These are phyloP conservation scores for Naso thynnoides DNA, from an alignment of 2,797 vertebrate species.

Conservation along the genomic window DNA sequence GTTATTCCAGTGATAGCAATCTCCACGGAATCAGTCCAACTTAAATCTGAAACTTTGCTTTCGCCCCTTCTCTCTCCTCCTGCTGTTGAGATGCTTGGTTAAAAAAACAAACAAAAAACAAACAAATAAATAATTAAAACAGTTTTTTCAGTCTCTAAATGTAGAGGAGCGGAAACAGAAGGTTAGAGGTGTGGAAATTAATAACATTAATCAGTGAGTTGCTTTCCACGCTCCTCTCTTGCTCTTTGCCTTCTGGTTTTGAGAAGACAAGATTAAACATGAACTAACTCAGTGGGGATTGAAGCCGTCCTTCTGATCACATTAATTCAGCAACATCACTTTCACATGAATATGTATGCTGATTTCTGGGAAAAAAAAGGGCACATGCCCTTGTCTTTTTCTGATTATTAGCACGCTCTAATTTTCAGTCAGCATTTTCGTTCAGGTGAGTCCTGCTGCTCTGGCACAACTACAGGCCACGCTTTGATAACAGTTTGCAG, in stretches of 20 bases:
- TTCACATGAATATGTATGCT: constrained; percentile 63
- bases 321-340: constrained; percentile 71
- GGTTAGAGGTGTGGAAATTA: constrained; percentile 77
- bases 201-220: constrained; percentile 74
- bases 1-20: constrained; percentile 81
- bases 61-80: constrained; percentile 5
- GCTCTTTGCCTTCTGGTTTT: constrained; percentile 68
- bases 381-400: constrained; percentile 47
- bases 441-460: constrained; percentile 27
- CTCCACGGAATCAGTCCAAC: constrained; percentile 60
- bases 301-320: constrained; percentile 72
- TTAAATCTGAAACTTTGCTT: constrained; percentile 55
- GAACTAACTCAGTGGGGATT: constrained; percentile 60
- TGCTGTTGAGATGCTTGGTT: constrained; percentile 35
- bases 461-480: not conserved
- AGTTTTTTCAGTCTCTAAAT: constrained; percentile 28
- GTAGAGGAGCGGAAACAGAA: constrained; percentile 68
- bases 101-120: constrained; percentile 43
- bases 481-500: not conserved
- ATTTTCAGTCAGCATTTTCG: constrained; percentile 32
- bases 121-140: constrained; percentile 15
- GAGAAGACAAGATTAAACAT: constrained; percentile 74
- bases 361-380: constrained; percentile 51
- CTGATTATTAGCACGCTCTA: constrained; percentile 60
- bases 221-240: constrained; percentile 45